phyloP scores from a whole-genome alignment of 2,113 vertebrate genomes.

The Dasyornis broadbenti region DNA sequence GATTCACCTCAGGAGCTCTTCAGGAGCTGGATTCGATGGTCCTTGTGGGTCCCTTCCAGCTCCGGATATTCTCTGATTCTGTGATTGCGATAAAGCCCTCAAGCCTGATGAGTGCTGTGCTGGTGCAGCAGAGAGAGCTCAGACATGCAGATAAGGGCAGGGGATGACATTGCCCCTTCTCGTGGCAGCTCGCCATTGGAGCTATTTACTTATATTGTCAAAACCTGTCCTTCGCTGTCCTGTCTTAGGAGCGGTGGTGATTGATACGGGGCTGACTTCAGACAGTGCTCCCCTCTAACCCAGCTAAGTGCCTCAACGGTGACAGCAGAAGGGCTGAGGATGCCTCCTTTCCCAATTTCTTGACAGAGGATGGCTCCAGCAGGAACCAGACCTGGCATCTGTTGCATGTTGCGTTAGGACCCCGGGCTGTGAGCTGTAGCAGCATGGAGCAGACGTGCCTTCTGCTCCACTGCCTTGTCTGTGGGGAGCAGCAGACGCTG shows the following conservation, averaged over 20 bases:
- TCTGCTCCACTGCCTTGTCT: constrained; percentile 17
- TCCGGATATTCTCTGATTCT: neutral
- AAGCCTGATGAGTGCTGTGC: rapidly evolving
- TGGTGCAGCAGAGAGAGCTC: neutral
- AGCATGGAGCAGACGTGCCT: constrained; percentile 20
- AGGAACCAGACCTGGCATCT: constrained; percentile 38
- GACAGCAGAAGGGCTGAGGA: neutral
- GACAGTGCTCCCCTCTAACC: neutral
- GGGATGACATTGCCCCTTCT: neutral
- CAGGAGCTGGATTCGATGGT: neutral
- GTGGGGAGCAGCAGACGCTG: constrained; percentile 16
- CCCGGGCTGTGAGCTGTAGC: constrained; percentile 19
- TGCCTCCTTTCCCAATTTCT: neutral
- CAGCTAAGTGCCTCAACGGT: neutral
- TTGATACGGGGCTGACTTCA: neutral
- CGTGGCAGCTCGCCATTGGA: neutral
- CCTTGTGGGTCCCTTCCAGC: no score
- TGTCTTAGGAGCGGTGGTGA: neutral
- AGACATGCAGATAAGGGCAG: neutral
- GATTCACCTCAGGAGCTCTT: neutral
- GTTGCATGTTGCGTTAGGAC: constrained; percentile 10
- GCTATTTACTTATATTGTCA: neutral
- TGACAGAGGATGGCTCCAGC: neutral
- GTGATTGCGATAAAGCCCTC: neutral
- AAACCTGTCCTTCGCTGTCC: neutral